Evolutionary conservation across 2,888 invertebrate species (phyloP).

Genomic region (Philereme vetulata): DNA sequence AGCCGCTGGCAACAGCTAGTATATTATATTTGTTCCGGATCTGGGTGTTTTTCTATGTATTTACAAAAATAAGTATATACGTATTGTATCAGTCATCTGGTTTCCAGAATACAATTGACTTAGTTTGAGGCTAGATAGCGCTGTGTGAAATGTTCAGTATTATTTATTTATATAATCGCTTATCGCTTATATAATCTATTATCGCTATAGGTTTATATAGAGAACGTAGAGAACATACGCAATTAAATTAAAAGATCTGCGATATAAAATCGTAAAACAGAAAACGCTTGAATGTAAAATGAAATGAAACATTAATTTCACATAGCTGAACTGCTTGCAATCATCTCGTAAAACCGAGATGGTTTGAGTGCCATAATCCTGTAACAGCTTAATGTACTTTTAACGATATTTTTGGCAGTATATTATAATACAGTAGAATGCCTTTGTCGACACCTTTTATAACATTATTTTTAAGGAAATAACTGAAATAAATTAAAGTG

Average conservation of each 20-base stretch:
- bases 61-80: no score
- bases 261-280: constrained; percentile 6
- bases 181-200: no score
- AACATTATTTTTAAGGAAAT: background rate
- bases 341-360: constrained; percentile 33
- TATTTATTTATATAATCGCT: background rate
- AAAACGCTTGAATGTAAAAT: constrained; percentile 15
- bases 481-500: no score
- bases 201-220: no score
- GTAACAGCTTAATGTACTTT: constrained; percentile 34
- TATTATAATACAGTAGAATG: constrained; percentile 3
- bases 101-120: no score
- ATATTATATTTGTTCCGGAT: no score
- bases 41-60: no score
- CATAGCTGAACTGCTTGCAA: constrained; percentile 14
- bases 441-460: constrained; percentile 1
- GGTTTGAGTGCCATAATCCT: constrained; percentile 28
- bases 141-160: background rate
- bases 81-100: background rate
- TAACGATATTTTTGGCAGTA: constrained; percentile 33
- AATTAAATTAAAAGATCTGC: background rate
- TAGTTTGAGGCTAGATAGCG: no score
- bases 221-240: no score
- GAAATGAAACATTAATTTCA: constrained; percentile 17
- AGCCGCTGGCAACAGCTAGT: no score